Evolutionary conservation across 1,140 invertebrate genomes (phyloP), one percentile per base, ranked within the genome.

Genomic region (Andricus grossulariae): DNA sequence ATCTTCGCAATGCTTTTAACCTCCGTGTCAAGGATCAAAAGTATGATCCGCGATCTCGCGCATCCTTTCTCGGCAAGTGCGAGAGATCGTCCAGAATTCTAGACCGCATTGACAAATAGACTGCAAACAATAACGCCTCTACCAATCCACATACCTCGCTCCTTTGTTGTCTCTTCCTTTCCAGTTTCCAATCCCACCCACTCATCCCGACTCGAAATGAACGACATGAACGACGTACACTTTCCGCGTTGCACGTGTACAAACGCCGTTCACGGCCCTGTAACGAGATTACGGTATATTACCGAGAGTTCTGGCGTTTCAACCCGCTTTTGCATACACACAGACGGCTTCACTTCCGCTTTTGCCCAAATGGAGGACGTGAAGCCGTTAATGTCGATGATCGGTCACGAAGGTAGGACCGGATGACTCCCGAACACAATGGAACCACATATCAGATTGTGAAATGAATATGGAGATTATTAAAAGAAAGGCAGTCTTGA

Each of bases 311-410:
- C 66, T 55, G 77, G 52, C 39, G 71, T 80, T 83, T 81, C 52
- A 52, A 75, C 75, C 57, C 79, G 75, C 86, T 66, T 88, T 86
- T 87, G 82, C 87, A 88, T 86, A 66, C 39, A 66, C 8, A 85
- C 73, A 87, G 80, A 81, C 80, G 80, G 82, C 84, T 82, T 85
- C 82, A 87, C 89, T 89, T 88, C 86, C 87, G 85, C 84, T 85
- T 87, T 86, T 87, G 83, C 85, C 86, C 81, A 89, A 89, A 90
- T 90, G 80, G 85, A 89, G 85, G 86, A 87, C 85, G 82, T 81
- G 78, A 80, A 83, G 85, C 85, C 86, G 85, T 88, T 88, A 88
- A 78, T 72, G 77, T 77, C 76, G 81, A 84, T 82, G 84, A 86
- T 86, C 85, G 21, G 60, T 66, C 60, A 66, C 60, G 60, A 66